A percentile compares a stretch with the other conserved stretches of the same genome.
Evolutionary conservation across 2,113 vertebrate genomes (phyloP).

Genomic region (Megaceryle maxima): DNA sequence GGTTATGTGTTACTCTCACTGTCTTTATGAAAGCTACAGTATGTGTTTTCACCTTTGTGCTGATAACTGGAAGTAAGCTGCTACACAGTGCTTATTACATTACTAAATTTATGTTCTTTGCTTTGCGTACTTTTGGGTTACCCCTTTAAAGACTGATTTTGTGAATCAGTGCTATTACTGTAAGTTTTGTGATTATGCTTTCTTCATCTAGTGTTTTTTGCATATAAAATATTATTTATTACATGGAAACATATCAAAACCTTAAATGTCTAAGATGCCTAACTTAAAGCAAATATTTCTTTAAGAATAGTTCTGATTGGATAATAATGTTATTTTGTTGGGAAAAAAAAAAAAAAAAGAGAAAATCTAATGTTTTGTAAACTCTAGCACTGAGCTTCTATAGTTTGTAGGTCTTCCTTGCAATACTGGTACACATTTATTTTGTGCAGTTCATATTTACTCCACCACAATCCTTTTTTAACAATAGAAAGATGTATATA

Average conservation of each 20-base stretch:
- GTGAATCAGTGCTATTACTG: constrained; percentile 67
- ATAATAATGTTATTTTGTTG: constrained; percentile 64
- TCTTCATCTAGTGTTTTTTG: constrained; percentile 72
- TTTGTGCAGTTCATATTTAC: constrained; percentile 67
- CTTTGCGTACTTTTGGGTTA: constrained; percentile 71
- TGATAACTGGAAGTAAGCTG: constrained; percentile 83
- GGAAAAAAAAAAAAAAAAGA: constrained; percentile 37
- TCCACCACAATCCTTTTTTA: constrained; percentile 61
- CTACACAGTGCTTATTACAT: constrained; percentile 74
- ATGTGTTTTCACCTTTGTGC: constrained; percentile 87
- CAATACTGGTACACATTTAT: constrained; percentile 67
- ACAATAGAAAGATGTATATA: constrained; percentile 69
- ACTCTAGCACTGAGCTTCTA: constrained; percentile 66
- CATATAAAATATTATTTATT: constrained; percentile 78
- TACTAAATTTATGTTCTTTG: constrained; percentile 67
- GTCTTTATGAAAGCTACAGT: constrained; percentile 81
- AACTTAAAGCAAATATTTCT: constrained; percentile 64
- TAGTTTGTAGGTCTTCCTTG: constrained; percentile 77
- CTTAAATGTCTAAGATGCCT: constrained; percentile 60
- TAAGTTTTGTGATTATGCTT: constrained; percentile 70
- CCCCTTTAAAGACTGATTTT: constrained; percentile 79
- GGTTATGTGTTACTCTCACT: constrained; percentile 80
- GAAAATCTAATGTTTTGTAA: constrained; percentile 60
- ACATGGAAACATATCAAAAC: constrained; percentile 71
- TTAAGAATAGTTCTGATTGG: constrained; percentile 68